These are phyloP conservation scores for Aurelia aurita DNA, from an alignment of 30 jellyfish, hydroid and myxozoan genomes.

Conservation along the genomic window DNA sequence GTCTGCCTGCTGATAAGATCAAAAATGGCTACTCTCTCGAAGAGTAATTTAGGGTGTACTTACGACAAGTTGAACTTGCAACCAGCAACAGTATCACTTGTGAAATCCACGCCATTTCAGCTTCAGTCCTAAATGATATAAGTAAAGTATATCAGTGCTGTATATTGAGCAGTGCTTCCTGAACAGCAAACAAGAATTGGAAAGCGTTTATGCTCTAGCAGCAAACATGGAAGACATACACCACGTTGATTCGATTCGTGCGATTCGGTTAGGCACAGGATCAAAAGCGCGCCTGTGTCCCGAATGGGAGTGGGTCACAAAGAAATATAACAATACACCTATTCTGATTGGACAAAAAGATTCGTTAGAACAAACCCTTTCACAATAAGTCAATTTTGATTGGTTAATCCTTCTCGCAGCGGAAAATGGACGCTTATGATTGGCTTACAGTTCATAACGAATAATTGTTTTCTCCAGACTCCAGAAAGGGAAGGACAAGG, in stretches of 20 bases:
- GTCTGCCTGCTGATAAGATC: slow-evolving; percentile 5
- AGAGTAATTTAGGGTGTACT: slow-evolving; percentile 16
- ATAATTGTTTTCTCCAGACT: too few species aligned
- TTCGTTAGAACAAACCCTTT: slow-evolving; percentile 4
- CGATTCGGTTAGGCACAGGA: slow-evolving; percentile 49
- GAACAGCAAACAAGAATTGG: slow-evolving; percentile 3
- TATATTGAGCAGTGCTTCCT: not conserved
- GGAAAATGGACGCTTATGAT: too few species aligned
- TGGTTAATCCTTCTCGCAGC: slow-evolving; percentile 5
- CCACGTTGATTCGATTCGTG: slow-evolving; percentile 38
- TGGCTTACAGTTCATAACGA: too few species aligned
- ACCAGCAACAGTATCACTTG: slow-evolving; percentile 5
- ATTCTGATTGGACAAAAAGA: slow-evolving; percentile 31
- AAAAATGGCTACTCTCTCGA: slow-evolving; percentile 46
- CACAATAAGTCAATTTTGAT: slow-evolving; percentile 6
- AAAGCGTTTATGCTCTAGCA: not conserved
- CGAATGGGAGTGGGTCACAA: slow-evolving; percentile 68
- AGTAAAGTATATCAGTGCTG: slow-evolving; percentile 2
- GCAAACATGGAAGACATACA: not conserved
- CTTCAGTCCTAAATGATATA: slow-evolving; percentile 29
- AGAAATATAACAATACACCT: slow-evolving; percentile 19
- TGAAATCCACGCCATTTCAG: slow-evolving; percentile 15
- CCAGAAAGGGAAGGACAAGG: too few species aligned
- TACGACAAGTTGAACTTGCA: slow-evolving; percentile 23
- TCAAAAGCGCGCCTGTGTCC: slow-evolving; percentile 76